These are phyloP conservation scores for Cotesia glomerata DNA, from an alignment of 1,140 invertebrate genomes.

Conservation along the genomic window DNA sequence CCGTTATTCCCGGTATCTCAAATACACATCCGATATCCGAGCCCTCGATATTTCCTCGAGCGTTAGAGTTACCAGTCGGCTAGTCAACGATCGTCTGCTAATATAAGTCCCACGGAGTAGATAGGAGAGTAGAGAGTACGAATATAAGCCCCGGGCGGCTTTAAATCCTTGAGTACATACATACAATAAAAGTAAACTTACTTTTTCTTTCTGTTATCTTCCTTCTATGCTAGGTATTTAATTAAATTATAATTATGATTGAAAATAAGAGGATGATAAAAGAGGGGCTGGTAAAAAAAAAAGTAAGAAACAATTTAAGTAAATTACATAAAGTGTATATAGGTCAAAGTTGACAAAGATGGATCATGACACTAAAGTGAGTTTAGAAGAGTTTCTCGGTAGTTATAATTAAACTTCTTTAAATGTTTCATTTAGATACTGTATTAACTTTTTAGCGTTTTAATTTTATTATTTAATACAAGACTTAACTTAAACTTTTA, in stretches of 20 bases:
- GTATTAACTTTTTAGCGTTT: neutral
- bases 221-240: neutral
- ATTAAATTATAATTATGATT: neutral
- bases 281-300: neutral
- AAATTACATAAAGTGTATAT: constrained; percentile 8
- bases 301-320: neutral
- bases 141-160: too few species aligned
- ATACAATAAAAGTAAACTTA: neutral
- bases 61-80: neutral
- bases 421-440: constrained; percentile 21
- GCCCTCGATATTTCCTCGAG: neutral
- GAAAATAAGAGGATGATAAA: neutral
- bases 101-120: too few species aligned
- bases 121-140: too few species aligned
- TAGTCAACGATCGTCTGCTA: too few species aligned
- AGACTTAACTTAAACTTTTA: too few species aligned
- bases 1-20: constrained; percentile 19
- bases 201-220: neutral
- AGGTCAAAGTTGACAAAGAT: constrained; percentile 22
- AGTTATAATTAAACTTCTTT: constrained; percentile 20
- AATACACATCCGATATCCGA: neutral
- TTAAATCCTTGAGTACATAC: too few species aligned
- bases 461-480: too few species aligned
- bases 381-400: constrained; percentile 9
- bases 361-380: constrained; percentile 14